Percentiles rank a stretch among this genome's conserved stretches.
phyloP scores from a whole-genome alignment of 2,113 vertebrate species.

The Engraulis encrasicolus region DNA sequence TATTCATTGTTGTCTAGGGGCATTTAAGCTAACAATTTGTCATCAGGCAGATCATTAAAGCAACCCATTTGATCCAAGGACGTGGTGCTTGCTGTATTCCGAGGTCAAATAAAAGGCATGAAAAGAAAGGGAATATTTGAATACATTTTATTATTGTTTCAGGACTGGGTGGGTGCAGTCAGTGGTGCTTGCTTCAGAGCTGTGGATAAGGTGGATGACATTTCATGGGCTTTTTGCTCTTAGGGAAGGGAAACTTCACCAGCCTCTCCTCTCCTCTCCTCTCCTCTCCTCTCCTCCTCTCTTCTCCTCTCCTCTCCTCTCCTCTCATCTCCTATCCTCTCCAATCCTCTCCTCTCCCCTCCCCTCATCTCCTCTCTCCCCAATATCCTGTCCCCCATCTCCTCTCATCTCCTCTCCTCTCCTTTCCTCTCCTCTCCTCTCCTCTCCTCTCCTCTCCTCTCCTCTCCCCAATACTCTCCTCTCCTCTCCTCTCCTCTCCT shows the following conservation, averaged over 20 bases:
- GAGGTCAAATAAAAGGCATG: constrained; percentile 51
- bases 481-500: no score
- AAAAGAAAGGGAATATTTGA: constrained; percentile 32
- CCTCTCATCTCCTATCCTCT: no score
- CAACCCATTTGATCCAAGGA: constrained; percentile 29
- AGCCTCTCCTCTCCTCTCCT: no score
- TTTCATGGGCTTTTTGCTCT: constrained; percentile 32
- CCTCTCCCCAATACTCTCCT: no score
- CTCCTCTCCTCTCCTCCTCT: no score
- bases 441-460: no score
- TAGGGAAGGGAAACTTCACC: no score
- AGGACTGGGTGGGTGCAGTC: constrained; percentile 5
- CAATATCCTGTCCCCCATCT: no score
- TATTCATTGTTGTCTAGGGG: neutral
- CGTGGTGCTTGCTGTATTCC: constrained; percentile 26
- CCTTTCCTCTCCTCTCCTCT: no score
- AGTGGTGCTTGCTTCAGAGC: neutral
- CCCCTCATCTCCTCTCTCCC: no score
- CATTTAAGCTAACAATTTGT: constrained; percentile 22
- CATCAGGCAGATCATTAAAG: constrained; percentile 32
- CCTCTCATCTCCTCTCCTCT: no score
- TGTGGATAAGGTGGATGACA: constrained; percentile 26
- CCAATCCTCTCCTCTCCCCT: no score
- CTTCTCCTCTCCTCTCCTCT: neutral
- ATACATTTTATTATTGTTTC: constrained; percentile 38